Percentiles rank a stretch among this genome's conserved stretches.
Evolutionary conservation across 2,113 vertebrate genomes (phyloP).

Genomic region (Okapia johnstoni): DNA sequence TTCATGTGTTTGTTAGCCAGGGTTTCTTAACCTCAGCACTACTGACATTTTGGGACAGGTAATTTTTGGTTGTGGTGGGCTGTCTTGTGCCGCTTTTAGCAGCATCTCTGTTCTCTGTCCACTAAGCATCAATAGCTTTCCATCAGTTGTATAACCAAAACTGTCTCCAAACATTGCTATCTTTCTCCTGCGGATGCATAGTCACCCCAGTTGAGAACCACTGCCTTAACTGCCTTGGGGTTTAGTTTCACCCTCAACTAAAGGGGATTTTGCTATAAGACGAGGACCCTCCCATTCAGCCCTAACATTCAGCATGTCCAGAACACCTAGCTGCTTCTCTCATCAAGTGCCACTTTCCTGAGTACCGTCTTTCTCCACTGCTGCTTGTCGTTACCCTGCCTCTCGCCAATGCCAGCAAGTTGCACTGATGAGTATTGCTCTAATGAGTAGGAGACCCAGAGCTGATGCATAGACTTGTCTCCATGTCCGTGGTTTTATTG

Average conservation of each 20-base stretch:
- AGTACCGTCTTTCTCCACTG: neutral
- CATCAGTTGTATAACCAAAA: neutral
- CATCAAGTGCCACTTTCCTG: neutral
- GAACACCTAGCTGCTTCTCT: neutral
- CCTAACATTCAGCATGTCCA: neutral
- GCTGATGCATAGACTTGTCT: neutral
- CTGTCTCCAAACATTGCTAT: neutral
- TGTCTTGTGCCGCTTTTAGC: fast-evolving
- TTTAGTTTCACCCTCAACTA: neutral
- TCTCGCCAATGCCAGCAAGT: neutral
- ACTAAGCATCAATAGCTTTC: neutral
- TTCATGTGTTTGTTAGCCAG: no score
- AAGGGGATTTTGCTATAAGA: neutral
- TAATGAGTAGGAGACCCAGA: neutral
- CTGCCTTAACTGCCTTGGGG: neutral
- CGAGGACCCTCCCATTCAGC: neutral
- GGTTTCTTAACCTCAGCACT: no score
- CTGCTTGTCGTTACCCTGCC: neutral
- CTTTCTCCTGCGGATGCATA: neutral
- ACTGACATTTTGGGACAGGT: neutral
- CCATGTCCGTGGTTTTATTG: neutral
- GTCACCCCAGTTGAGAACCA: neutral
- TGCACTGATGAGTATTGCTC: neutral
- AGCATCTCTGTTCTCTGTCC: neutral
- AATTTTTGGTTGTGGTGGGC: neutral